These are phyloP conservation scores for Bubo scandiacus DNA, from an alignment of 2,113 vertebrate species.

Conservation along the genomic window DNA sequence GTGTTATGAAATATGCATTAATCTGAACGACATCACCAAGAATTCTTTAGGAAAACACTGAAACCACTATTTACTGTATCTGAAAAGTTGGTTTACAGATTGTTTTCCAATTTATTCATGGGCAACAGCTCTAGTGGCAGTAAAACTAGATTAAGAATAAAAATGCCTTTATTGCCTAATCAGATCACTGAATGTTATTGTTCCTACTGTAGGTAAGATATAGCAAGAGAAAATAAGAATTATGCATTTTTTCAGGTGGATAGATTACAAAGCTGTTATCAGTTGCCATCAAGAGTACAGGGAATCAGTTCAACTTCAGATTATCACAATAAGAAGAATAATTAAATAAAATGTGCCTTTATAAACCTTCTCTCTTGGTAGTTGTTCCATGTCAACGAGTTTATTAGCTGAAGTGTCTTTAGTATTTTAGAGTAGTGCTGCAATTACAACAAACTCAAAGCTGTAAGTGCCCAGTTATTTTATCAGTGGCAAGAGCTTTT, in stretches of 20 bases:
- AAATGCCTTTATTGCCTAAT: background rate
- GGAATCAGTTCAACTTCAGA: background rate
- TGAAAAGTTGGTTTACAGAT: background rate
- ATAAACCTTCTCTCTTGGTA: background rate
- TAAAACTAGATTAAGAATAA: background rate
- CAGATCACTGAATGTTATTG: background rate
- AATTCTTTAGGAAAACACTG: background rate
- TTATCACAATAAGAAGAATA: background rate
- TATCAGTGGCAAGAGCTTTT: background rate
- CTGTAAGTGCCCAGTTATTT: background rate
- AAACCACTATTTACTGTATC: background rate
- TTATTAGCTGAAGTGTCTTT: background rate
- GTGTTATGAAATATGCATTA: background rate
- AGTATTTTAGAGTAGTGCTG: background rate
- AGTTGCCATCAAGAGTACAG: background rate
- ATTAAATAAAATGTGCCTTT: background rate
- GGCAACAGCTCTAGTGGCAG: background rate
- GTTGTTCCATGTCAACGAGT: background rate
- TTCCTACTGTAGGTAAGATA: background rate
- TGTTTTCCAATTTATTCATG: background rate
- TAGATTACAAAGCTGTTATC: background rate
- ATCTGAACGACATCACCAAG: background rate
- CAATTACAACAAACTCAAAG: background rate
- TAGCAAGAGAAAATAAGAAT: background rate
- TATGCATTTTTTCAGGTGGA: background rate